Base-by-base conservation (phyloP, 2,888 invertebrate genomes). In the Drosophila ochracea region DNA sequence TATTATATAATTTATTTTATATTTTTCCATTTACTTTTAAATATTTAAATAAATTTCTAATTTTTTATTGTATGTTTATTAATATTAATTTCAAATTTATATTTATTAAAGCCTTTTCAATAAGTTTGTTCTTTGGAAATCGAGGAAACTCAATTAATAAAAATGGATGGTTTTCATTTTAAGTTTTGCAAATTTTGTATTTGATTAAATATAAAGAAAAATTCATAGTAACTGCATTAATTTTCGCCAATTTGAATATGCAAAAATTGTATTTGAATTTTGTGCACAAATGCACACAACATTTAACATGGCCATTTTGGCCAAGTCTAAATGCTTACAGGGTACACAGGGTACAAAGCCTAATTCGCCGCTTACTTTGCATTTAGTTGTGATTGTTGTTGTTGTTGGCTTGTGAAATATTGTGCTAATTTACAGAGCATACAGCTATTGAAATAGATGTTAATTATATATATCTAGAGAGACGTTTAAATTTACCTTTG, bases 401-500 rank as follows among this genome's bases (percentile, higher is more conserved):
- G 47, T 41, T 58, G 43, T 21, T 63, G 25, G 47, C 4, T 25
- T 47, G 47, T 13, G 50, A 43, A 39, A 54, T 52, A 53, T 66
- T 57, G 68, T 61, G 80, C 65, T 78, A 72, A 89, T 69, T 77
- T 65, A 62, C 39, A 60, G 54, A 68, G 39, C 62, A 52, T 11
- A 47, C 47, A 25, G 47, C 47, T 35, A 28, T 33, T 35, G 11
- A 66, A 55, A 41, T 64, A 41, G 3, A 55, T 57, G 6, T 35
- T 50, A 39, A n/a, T n/a, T 28, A 37, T 30, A 50, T 33, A 49
- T 52, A 19, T 52, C 4, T 31, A 2, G 9, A 10, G 25, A 54
- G 21, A 54, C 21, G 16, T 3, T 19, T 39, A 28, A 4, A 37
- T 66, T 70, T 70, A 89, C 84, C 84, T 84, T 69, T 89, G 84